Base-by-base conservation (phyloP, 2,113 vertebrate species). In the Caloenas nicobarica region DNA sequence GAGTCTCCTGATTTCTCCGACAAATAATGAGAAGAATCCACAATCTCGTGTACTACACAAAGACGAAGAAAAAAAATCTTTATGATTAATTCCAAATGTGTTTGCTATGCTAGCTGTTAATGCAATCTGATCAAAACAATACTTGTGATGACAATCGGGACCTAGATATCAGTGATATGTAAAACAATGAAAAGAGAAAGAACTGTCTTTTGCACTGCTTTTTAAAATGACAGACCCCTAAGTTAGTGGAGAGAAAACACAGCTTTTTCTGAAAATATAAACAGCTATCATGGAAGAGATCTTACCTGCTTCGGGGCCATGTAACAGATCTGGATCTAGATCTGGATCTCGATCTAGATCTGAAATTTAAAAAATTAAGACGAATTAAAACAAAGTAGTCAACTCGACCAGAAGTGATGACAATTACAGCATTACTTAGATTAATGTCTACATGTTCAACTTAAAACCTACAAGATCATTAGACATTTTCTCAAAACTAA, bases 261-360 rank as follows among this genome's bases (percentile, higher is more conserved):
- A 7, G 7, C 5, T 46, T 80, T 38, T 57, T 24, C 44, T 58
- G 19, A 62, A 84, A 72, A 25, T 0, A 0, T 16, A 51, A 44
- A 31, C 9, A 21, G 33, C 11, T 62, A 7, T 34, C 40, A 72
- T 2, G 2, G 25, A 36, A 46, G 5, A 82, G 28, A 62, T 28
- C 65, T 92, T 97, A 99, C 98, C 98, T 99, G 98, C 98, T 98
- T 95, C 98, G 98, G 50, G 98, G 98, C 95, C 96, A 97, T 8
- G 99, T 99, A 78, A 97, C 95, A 66, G 98, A 99, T 61, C 98
- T 96, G 65, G 99, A 99, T 73, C 98, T 97, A 51, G 98, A 99
- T 51, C 98, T 98, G 24, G 98, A 99, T 69, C 98, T 98, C 9
- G 98, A 98, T 53, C 98, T 97, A 88, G 98, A 98, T 91, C 98